These are phyloP conservation scores for Platorchestia sp. DNA, from an alignment of 1,140 invertebrate genomes.

Conservation along the genomic window DNA sequence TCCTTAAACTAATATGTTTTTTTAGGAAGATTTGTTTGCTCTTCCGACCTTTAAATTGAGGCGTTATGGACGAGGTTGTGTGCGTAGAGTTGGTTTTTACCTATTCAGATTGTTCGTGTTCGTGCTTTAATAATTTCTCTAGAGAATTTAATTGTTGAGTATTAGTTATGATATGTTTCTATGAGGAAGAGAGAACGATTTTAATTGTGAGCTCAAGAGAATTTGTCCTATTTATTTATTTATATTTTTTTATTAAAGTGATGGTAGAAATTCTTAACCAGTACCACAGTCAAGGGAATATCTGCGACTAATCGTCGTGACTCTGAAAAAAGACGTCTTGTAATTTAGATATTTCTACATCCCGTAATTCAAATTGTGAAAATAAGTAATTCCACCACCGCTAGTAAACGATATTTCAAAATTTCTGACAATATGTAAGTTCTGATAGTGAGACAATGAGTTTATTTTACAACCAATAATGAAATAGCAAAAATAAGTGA, in stretches of 20 bases:
- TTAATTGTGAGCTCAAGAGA: no score
- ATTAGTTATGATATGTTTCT: background rate
- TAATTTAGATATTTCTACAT: no score
- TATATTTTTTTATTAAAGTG: background rate
- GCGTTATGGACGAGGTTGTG: background rate
- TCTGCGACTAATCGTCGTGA: background rate
- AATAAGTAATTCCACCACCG: no score
- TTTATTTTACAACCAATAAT: no score
- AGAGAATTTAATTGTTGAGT: background rate
- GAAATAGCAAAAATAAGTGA: background rate
- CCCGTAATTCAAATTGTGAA: no score
- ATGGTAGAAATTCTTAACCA: background rate
- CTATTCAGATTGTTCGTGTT: background rate
- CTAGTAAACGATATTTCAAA: no score
- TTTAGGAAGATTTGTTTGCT: background rate
- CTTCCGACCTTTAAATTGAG: background rate
- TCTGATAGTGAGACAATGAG: no score
- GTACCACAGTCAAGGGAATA: background rate
- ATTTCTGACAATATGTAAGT: no score
- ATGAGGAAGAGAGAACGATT: background rate
- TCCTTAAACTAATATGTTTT: background rate
- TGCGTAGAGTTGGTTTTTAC: background rate
- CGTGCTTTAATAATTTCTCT: background rate
- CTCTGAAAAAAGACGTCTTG: background rate
- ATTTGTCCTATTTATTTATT: no score